These are phyloP conservation scores for Phaonia tiefii DNA, from an alignment of 2,888 invertebrate species.

Conservation along the genomic window DNA sequence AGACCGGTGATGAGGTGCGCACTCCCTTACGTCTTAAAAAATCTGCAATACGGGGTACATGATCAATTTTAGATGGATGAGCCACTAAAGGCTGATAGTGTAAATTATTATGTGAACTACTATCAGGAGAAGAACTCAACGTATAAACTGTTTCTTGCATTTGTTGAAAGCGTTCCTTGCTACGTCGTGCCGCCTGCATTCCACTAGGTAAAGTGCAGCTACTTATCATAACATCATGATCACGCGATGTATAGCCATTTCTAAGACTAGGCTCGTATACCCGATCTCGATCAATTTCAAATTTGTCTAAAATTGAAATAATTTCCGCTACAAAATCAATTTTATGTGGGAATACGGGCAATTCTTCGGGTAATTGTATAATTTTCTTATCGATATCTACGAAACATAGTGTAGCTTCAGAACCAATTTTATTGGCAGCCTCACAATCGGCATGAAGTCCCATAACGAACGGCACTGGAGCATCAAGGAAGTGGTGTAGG, in stretches of 20 bases:
- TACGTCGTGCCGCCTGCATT: constrained; percentile 80
- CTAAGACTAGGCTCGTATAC: constrained; percentile 75
- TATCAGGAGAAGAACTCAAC: constrained; percentile 68
- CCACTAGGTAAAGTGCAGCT: constrained; percentile 88
- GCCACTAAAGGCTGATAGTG: constrained; percentile 79
- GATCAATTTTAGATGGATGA: constrained; percentile 82
- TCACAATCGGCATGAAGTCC: constrained; percentile 87
- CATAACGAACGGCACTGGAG: constrained; percentile 99
- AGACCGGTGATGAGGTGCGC: constrained; percentile 73
- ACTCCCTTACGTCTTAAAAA: constrained; percentile 90
- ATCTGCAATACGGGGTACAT: constrained; percentile 92
- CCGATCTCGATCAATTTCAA: constrained; percentile 82
- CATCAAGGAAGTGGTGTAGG: constrained; percentile 97
- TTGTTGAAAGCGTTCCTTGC: constrained; percentile 83
- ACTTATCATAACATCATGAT: constrained; percentile 87
- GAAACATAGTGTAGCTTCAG: constrained; percentile 94
- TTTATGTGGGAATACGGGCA: constrained; percentile 95
- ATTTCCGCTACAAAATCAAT: constrained; percentile 93
- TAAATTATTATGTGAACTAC: constrained; percentile 80
- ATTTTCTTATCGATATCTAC: constrained; percentile 97
- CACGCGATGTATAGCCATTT: constrained; percentile 74
- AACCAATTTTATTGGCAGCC: constrained; percentile 85
- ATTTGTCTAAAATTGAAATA: constrained; percentile 87
- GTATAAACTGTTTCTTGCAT: constrained; percentile 88
- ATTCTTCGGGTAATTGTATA: constrained; percentile 96